A percentile compares a stretch with the other conserved stretches of the same genome.
These are phyloP conservation scores for Elephas maximus DNA, from an alignment of 2,113 vertebrate genomes.

Conservation along the genomic window DNA sequence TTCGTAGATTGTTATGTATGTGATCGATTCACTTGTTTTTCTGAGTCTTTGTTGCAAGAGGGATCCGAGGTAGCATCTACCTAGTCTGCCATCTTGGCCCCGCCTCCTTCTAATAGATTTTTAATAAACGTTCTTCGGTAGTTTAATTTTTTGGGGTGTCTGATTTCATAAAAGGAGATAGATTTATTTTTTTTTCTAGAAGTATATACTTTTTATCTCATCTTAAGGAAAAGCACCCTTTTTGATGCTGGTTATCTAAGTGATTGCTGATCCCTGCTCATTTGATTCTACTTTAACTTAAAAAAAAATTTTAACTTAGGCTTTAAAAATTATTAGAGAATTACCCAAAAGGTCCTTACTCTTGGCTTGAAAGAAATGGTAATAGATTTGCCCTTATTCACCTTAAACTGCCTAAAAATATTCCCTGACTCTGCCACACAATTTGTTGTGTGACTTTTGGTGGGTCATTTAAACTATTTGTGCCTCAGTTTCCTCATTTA, in stretches of 20 bases:
- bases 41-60: no score
- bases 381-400: background rate
- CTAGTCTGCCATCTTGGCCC: no score
- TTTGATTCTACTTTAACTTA: background rate
- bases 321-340: background rate
- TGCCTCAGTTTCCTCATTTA: background rate
- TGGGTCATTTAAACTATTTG: background rate
- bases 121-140: background rate
- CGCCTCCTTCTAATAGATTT: background rate
- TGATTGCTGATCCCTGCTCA: background rate
- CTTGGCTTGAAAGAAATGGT: background rate
- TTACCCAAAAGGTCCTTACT: background rate
- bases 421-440: background rate
- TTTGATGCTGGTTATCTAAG: background rate
- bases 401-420: background rate
- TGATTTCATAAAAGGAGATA: background rate
- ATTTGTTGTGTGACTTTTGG: background rate
- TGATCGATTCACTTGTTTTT: no score
- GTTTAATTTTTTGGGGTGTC: background rate
- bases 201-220: background rate
- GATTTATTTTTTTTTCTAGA: background rate
- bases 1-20: no score
- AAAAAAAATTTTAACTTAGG: no score
- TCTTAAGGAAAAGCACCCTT: background rate
- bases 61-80: no score